Evolutionary conservation across 2,888 invertebrate species (phyloP), one percentile per base, ranked within the genome.

Genomic region (Scaptomyza polygonia): DNA sequence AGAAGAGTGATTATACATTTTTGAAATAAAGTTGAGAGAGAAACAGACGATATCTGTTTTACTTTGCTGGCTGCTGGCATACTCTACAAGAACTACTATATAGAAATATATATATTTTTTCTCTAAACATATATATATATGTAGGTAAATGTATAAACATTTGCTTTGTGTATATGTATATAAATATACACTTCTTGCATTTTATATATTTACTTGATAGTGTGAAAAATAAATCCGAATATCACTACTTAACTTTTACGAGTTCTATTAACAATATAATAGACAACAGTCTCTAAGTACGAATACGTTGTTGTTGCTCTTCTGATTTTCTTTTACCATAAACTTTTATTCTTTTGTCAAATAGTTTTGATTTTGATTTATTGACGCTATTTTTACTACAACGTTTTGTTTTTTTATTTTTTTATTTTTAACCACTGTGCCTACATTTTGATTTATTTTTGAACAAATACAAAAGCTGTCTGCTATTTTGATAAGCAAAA

Each of bases 211-310:
- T 64, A 57, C 65, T 55, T 48, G 70, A 75, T 67, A 66, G 82
- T 77, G 79, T 79, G 82, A 75, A 84, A 84, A 84, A 84, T 87
- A 84, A 87, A 85, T 87, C 84, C 84, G 85, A 84, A 77, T 87
- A 84, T 85, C 87, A 82, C 85, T 84, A 87, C 87, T 84, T 84
- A 87, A 85, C 75, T 57, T 81, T 79, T 82, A 85, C 11, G 70
- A 82, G 75, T 85, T 77, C 86, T 84, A 84, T 84, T 87, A 84
- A 84, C 87, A 86, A 67, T 76, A 39, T 48, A 84, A 86, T 84
- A 84, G 86, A 88, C 85, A 86, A 86, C 86, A 86, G 86, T 86
- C 86, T 88, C 86, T 86, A 88, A 86, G 77, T 86, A 86, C 86
- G 86, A 86, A 86, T 88, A 86, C 86, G 82, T 88, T 86, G 85